Conservation (phyloP, 2,113 vertebrate genomes). For the Triplophysa tibetana region DNA sequence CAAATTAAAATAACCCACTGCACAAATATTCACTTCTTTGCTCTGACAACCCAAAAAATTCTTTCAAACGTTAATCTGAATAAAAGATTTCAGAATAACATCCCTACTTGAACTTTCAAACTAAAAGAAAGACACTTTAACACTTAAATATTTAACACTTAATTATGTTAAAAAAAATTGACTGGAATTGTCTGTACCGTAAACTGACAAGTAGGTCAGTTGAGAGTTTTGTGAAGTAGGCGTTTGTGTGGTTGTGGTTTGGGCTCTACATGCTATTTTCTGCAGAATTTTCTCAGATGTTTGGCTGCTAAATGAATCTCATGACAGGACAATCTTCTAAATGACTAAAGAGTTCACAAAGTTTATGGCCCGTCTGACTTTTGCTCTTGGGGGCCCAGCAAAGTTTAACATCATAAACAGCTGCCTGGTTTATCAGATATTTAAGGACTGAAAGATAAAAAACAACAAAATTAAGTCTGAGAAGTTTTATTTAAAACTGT, state of each 20-base stretch:
- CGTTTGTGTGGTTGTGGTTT: background rate
- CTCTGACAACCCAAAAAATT: background rate
- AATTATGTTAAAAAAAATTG: conserved; percentile 50
- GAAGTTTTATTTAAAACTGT: background rate
- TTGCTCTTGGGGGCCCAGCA: no score
- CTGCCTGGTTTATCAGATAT: background rate
- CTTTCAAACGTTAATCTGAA: background rate
- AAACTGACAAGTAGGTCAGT: background rate
- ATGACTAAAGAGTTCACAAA: background rate
- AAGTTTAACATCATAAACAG: background rate
- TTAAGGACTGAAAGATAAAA: background rate
- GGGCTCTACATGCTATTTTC: background rate
- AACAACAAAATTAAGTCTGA: no score
- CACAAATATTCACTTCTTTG: background rate
- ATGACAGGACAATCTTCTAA: background rate
- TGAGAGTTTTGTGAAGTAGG: background rate
- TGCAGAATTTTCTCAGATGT: background rate
- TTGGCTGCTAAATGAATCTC: background rate
- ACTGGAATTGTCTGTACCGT: conserved; percentile 44
- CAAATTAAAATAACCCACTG: background rate
- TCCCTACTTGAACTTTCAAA: background rate
- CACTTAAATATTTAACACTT: background rate
- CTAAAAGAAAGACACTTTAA: background rate
- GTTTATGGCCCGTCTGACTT: background rate
- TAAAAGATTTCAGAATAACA: background rate